Evolutionary conservation across 2,113 vertebrate genomes (phyloP), one percentile per base, ranked within the genome.

Genomic region (Colossoma macropomum): DNA sequence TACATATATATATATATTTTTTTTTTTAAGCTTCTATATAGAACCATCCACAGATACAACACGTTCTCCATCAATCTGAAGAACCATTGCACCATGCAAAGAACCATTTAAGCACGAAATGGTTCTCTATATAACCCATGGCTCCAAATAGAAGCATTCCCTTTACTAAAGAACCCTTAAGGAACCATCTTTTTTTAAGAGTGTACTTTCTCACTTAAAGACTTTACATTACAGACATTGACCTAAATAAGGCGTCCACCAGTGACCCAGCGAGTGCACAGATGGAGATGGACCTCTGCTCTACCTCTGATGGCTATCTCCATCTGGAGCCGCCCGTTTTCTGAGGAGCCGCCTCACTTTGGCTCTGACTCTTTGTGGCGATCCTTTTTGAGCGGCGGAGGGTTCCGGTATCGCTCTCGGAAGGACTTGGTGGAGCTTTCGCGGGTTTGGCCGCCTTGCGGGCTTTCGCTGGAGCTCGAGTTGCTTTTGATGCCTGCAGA

Each of bases 351-450:
- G n/a, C 11, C 16, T 72, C 45, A 17, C 62, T 56, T 23, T 17
- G 4, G 38, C n/a, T 81, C 15, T 28, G 50, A 25, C 23, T 89
- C 59, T 66, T 89, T 50, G 1, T 87, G 4, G 90, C 88, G 0
- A 90, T 90, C 82, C 92, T 92, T 87, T 87, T 93, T 0, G 92
- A 94, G 6, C 92, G 86, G 7, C 92, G 89, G 13, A 83, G 83
- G 0, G 60, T 82, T 0, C 10, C 0, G 0, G 1, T 13, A 41
- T 80, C 65, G 25, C 30, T 62, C 25, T 76, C 85, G 15, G 16
- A n/a, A 2, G 32, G 34, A 9, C 4, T 15, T 45, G 34, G 32
- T 23, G 63, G 80, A 59, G 75, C 41, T 5, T 1, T 19, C 0
- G 59, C 2, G 2, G 56, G 19, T 21, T 38, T 48, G 27, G 45